Evolutionary conservation across 2,113 vertebrate species (phyloP).

Genomic region (Zosterops lateralis): DNA sequence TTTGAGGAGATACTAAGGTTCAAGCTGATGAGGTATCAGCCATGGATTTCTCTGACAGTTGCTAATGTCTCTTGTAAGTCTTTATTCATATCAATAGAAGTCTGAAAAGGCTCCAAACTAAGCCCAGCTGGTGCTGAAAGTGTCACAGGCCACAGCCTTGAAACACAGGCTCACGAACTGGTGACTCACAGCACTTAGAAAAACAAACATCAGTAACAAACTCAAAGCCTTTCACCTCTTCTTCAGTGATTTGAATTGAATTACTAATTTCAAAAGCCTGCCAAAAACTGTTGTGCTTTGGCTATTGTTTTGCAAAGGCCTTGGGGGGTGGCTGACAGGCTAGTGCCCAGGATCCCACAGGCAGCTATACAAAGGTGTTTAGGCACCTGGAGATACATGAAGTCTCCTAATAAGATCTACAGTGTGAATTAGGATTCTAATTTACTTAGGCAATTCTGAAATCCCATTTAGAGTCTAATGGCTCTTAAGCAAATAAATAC

Average conservation of each 20-base stretch:
- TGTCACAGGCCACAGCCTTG: neutral
- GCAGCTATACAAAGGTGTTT: neutral
- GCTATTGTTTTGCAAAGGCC: neutral
- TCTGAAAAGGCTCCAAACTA: neutral
- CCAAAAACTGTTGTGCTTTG: neutral
- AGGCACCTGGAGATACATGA: neutral
- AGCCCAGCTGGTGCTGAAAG: neutral
- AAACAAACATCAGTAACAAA: neutral
- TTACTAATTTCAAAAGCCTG: neutral
- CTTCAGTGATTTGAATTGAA: neutral
- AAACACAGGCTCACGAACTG: neutral
- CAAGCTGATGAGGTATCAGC: neutral
- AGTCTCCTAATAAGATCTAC: constrained; percentile 22
- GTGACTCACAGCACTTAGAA: neutral
- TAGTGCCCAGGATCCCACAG: neutral
- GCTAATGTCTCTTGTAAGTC: neutral
- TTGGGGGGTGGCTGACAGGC: neutral
- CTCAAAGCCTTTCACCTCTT: neutral
- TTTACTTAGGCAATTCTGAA: constrained; percentile 45
- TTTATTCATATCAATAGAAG: neutral
- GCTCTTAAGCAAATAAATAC: constrained; percentile 49
- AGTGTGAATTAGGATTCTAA: constrained; percentile 27
- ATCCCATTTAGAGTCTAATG: constrained; percentile 47
- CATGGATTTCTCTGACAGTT: neutral
- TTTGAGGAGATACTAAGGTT: neutral